phyloP scores from a whole-genome alignment of 2,113 vertebrate species.

The Chaenogobius annularis region DNA sequence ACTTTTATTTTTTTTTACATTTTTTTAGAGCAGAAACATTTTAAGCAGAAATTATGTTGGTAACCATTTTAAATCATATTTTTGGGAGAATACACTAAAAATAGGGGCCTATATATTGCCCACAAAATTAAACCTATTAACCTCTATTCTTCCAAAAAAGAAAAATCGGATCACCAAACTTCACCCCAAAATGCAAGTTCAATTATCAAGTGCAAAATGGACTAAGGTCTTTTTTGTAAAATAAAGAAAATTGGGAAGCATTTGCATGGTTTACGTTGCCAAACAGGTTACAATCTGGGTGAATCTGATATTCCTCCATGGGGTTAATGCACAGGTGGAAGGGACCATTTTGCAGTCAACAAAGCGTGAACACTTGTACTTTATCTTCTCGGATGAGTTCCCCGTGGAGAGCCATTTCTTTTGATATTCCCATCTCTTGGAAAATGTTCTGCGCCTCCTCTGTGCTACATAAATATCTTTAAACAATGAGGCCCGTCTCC shows the following conservation, averaged over 20 bases:
- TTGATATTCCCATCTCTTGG: conserved; percentile 32
- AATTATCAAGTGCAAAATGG: too few species aligned
- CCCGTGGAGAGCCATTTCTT: conserved; percentile 13
- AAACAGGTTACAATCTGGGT: background rate
- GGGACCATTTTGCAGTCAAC: conserved; percentile 5
- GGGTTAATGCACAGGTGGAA: background rate
- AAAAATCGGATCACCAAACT: too few species aligned
- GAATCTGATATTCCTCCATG: background rate
- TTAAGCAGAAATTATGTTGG: too few species aligned
- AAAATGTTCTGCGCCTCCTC: conserved; percentile 43
- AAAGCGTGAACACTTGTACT: conserved; percentile 27
- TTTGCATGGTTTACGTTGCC: background rate
- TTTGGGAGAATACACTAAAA: too few species aligned
- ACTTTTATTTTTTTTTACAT: too few species aligned
- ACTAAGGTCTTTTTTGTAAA: too few species aligned
- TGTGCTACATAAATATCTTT: conserved; percentile 35
- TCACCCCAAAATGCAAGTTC: too few species aligned
- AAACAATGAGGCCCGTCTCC: conserved; percentile 20
- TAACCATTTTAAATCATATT: too few species aligned
- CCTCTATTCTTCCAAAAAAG: too few species aligned
- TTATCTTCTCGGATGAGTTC: conserved; percentile 8
- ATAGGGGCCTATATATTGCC: too few species aligned
- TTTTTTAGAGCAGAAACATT: too few species aligned
- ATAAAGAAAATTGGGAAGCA: background rate
- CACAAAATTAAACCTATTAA: too few species aligned